Evolutionary conservation across 2,888 invertebrate genomes (phyloP), one percentile per base, ranked within the genome.

Genomic region (Phyllotreta striolata): DNA sequence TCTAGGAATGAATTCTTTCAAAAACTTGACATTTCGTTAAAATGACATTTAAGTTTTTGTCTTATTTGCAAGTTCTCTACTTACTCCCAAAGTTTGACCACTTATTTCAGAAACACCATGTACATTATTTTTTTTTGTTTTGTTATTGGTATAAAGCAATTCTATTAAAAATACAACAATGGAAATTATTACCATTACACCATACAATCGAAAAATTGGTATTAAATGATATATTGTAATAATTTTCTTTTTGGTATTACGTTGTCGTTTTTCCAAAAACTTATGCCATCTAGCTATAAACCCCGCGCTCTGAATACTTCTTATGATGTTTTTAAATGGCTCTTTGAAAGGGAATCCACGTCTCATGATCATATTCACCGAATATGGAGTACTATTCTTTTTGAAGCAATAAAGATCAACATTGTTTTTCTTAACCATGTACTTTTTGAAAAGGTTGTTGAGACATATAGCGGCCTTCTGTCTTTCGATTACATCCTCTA

Each of bases 291-390:
- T 62, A 0, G 59, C 13, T 13, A 64, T 63, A 13, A 67, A 59
- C 4, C 66, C 66, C 12, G 62, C 59, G 24, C 46, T 54, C 14
- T 55, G 43, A 7, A 67, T 58, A 41, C 38, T 41, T 7, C 41
- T 39, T 8, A 67, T 56, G 24, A 64, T 47, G 7, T 57, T 35
- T 39, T 67, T 49, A 41, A 67, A 55, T 43, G 24, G 40, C 3
- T 59, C 39, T 3, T 37, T 37, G 8, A 67, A 13, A 4, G 64
- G 66, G 43, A 67, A 67, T 37, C 66, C 66, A 35, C 62, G 62
- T 8, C 62, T 55, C 64, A 67, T 59, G 37, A 67, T 38, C 12
- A 67, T 49, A 40, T 40, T 59, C 13, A 67, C 59, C 13, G 62
- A 59, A 49, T 52, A 64, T 13, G 51, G 47, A 10, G 62, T 41